Evolutionary conservation across 2,797 vertebrate genomes (phyloP).

Genomic region (Eospalax fontanierii): DNA sequence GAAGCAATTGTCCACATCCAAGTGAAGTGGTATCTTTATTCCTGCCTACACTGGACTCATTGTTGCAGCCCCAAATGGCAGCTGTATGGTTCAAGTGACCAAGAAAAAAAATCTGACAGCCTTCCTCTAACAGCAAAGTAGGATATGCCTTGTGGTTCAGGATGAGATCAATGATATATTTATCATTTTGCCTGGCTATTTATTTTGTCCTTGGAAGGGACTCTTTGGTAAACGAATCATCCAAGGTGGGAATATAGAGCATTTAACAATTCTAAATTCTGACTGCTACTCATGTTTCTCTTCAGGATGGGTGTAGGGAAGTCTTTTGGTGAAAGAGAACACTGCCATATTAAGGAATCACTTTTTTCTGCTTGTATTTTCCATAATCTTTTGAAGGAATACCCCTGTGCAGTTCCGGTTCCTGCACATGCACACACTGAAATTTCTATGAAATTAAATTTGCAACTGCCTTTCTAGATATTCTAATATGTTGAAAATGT

Average conservation of each 20-base stretch:
- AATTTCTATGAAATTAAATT: not conserved
- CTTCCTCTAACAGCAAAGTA: conserved; percentile 47
- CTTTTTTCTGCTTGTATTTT: not conserved
- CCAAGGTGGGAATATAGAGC: not conserved
- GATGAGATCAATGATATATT: not conserved
- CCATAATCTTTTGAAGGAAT: not conserved
- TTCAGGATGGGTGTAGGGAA: not conserved
- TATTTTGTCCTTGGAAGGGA: not conserved
- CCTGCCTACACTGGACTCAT: conserved; percentile 67
- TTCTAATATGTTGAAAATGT: not conserved
- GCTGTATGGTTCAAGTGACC: not conserved
- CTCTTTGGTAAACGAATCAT: not conserved
- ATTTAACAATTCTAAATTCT: not conserved
- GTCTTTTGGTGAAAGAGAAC: not conserved
- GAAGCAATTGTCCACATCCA: conserved; percentile 68
- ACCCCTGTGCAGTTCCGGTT: not conserved
- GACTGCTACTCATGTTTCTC: not conserved
- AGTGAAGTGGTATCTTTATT: conserved; percentile 46
- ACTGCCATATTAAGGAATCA: not conserved
- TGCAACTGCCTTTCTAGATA: not conserved
- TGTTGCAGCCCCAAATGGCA: conserved; percentile 74
- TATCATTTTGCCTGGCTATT: not conserved
- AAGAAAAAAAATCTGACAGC: not conserved
- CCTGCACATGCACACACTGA: not conserved
- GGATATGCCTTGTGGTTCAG: conserved; percentile 6